Evolutionary conservation across 2,888 invertebrate species (phyloP).

Genomic region (Crossocerus cetratus): DNA sequence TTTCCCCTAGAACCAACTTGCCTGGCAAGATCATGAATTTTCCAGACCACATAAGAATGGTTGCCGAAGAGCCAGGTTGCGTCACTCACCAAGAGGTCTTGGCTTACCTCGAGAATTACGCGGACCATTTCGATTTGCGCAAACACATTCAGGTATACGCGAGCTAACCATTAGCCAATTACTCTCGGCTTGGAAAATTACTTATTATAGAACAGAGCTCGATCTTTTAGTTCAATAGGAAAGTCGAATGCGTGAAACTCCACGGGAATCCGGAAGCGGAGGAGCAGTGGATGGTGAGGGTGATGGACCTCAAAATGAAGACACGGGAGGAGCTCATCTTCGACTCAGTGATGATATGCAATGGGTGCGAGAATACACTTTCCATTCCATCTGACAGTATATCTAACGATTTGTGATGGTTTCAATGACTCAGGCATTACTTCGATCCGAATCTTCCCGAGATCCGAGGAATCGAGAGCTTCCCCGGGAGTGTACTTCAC

Average conservation of each 20-base stretch:
- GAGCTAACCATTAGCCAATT: too few relatives aligned
- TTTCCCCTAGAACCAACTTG: constrained; percentile 83
- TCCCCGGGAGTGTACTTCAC: constrained; percentile 82
- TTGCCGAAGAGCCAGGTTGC: constrained; percentile 80
- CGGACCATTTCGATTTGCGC: constrained; percentile 81
- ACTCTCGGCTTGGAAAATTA: neutral
- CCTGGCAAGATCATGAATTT: constrained; percentile 90
- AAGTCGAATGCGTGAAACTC: constrained; percentile 76
- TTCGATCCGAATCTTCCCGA: constrained; percentile 78
- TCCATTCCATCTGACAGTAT: too few relatives aligned
- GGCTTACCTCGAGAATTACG: constrained; percentile 84
- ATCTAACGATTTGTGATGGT: neutral
- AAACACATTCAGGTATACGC: constrained; percentile 84
- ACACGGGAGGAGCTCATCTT: constrained; percentile 77
- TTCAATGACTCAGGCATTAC: constrained; percentile 76
- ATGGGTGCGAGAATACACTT: constrained; percentile 78
- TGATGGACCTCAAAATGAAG: constrained; percentile 77
- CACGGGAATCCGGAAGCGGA: constrained; percentile 2
- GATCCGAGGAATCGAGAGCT: constrained; percentile 77
- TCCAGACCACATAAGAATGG: constrained; percentile 83
- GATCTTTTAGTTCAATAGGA: constrained; percentile 75
- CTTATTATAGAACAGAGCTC: neutral
- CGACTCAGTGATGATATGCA: constrained; percentile 84
- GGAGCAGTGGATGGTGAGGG: constrained; percentile 78
- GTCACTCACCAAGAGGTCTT: constrained; percentile 83